A percentile compares a stretch with the other conserved stretches of the same genome.
Evolutionary conservation across 1,140 invertebrate genomes (phyloP).

Genomic region (Achatina immaculata): DNA sequence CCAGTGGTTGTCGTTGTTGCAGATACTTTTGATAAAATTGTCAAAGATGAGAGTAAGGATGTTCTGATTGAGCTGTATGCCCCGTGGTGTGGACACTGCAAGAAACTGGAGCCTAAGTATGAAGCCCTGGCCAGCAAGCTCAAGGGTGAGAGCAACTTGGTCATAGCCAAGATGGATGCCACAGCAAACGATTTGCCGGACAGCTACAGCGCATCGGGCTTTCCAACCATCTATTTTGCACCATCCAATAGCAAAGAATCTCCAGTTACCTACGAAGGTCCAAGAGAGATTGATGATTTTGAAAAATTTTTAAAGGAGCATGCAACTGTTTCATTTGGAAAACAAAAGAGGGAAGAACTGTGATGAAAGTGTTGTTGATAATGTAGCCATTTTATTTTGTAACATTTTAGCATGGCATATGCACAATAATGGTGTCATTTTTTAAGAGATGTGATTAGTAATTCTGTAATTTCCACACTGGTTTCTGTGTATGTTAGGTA

Average conservation of each 20-base stretch:
- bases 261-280: constrained; percentile 90
- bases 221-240: constrained; percentile 97
- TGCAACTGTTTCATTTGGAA: constrained; percentile 77
- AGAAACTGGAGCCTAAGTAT: constrained; percentile 91
- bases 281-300: constrained; percentile 93
- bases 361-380: constrained; percentile 42
- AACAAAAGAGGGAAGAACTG: constrained; percentile 64
- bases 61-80: constrained; percentile 97
- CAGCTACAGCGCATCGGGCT: constrained; percentile 88
- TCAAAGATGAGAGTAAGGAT: constrained; percentile 91
- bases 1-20: constrained; percentile 91
- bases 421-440: too few relatives aligned
- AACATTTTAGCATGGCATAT: too few relatives aligned
- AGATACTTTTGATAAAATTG: constrained; percentile 96
- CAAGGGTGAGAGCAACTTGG: constrained; percentile 83
- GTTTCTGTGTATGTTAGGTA: too few relatives aligned
- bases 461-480: too few relatives aligned
- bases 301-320: constrained; percentile 95
- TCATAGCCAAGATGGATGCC: constrained; percentile 98
- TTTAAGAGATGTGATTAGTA: too few relatives aligned
- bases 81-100: constrained; percentile 99
- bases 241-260: constrained; percentile 79
- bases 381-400: not conserved
- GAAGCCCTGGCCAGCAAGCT: constrained; percentile 94
- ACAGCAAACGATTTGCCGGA: constrained; percentile 96